Evolutionary conservation across 2,888 invertebrate genomes (phyloP), one percentile per base, ranked within the genome.

Genomic region (Isotomurus palustris): DNA sequence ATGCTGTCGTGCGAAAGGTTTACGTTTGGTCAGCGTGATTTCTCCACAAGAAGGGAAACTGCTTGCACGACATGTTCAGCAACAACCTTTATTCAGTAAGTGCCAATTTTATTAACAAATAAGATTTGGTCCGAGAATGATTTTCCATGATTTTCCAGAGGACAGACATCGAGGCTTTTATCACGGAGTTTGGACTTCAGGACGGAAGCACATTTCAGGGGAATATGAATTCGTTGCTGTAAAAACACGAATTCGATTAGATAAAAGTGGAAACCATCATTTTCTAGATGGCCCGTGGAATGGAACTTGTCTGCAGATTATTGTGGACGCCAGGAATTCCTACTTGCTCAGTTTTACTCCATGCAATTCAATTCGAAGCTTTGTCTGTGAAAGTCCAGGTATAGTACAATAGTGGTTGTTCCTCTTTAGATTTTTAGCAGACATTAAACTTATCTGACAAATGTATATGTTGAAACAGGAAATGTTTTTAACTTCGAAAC

Each of bases 31-130:
- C 8, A 47, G 5, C 8, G 21, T 47, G 6, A 47, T 47, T 8
- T 47, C 47, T 12, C 47, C 47, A 10, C 47, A 47, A 28, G 47
- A 47, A n/a, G 47, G 47, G 4, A 47, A 47, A n/a, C 8, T n/a
- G 3, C n/a, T 47, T 3, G 19, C 47, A 6, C 8, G 12, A 24
- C 21, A 27, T 24, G 25, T 47, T 4, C 47, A 47, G 32, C 8
- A 8, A 32, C 12, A 8, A 10, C 12, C 32, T 10, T 32, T 32
- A 12, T 32, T 10, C 12, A 12, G 32, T 32, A 32, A 10, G n/a
- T n/a, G n/a, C n/a, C n/a, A n/a, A 32, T 10, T 32, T 14, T 10
- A 32, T 10, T 14, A 8, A 10, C 32, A 32, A 32, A 32, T 14
- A 10, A 32, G 14, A 32, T 14, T 14, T 10, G 32, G 8, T 32